Base-by-base conservation (phyloP, 2,113 vertebrate genomes). In the Nettapus auritus region DNA sequence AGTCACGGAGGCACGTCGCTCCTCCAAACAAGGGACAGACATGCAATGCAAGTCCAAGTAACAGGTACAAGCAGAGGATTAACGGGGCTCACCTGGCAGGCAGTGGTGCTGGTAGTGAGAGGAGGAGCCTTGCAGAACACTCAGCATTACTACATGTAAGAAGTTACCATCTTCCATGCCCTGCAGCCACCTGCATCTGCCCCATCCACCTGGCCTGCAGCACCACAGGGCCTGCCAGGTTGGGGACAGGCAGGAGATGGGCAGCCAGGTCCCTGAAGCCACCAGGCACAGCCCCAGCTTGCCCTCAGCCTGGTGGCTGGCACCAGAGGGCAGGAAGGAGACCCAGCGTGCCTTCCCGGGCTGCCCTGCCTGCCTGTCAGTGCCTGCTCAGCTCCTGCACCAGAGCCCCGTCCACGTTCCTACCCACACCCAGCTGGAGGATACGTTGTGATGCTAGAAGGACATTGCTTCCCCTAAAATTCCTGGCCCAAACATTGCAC, bases 1-100 rank as follows among this genome's bases (percentile, higher is more conserved):
- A n/a, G 16, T 40, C 38, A 4, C 0, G 2, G 66, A 74, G 13
- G 13, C 7, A 5, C 1, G 2, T 26, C 0, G 0, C 29, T 36
- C 10, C 29, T 82, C 29, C 38, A 42, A 7, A 5, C 0, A 3
- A 67, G 55, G 13, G 50, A 38, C 31, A 11, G 55, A 3, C 4
- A 0, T 2, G 8, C 29, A 31, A 0, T 2, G 8, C 29, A 23
- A 4, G 44, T 46, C 55, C 44, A 21, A 68, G 46, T 4, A 14
- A 34, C 55, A 44, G 10, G 14, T 38, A 76, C 67, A 77, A 83
- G 71, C 55, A 57, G 36, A 40, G 14, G 13, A 62, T 46, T 38
- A 60, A 52, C 13, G 0, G 0, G 31, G 40, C 36, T 34, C 40
- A 55, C 55, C 34, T 75, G 68, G 68, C 42, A 56, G 63, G 25